Conservation (phyloP, 2,888 invertebrate species). For the Chalcosyrphus nemorum region DNA sequence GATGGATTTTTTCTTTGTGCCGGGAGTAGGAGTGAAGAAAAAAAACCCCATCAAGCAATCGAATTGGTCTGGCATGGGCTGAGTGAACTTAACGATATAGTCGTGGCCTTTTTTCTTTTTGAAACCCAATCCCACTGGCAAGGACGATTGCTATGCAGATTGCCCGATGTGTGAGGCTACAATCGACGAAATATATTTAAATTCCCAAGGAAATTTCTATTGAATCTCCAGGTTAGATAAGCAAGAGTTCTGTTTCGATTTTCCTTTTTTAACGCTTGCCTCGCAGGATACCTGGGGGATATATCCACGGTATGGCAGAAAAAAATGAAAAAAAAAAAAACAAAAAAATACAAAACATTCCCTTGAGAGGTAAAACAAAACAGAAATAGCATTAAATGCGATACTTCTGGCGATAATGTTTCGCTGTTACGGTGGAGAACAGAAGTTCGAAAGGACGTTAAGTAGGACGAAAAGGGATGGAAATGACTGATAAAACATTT, state of each 20-base stretch:
- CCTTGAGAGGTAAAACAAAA: constrained; percentile 38
- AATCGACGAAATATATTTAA: constrained; percentile 58
- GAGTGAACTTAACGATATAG: constrained; percentile 47
- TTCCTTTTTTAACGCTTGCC: constrained; percentile 8
- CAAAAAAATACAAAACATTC: constrained; percentile 2
- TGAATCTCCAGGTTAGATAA: constrained; percentile 67
- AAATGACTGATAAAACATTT: constrained; percentile 17
- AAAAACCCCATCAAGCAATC: neutral
- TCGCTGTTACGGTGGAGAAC: neutral
- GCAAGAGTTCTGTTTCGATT: constrained; percentile 10
- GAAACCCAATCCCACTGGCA: neutral
- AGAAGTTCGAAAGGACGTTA: neutral
- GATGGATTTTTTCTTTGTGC: neutral
- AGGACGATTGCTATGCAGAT: constrained; percentile 9
- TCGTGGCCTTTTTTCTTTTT: constrained; percentile 43
- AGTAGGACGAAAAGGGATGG: neutral
- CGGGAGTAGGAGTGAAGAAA: neutral
- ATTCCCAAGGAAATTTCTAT: constrained; percentile 51
- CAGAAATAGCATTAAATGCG: constrained; percentile 38
- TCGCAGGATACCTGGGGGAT: constrained; percentile 6
- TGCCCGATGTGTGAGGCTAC: constrained; percentile 1
- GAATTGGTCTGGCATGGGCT: neutral
- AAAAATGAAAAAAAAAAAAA: neutral
- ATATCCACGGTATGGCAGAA: neutral
- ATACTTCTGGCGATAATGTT: constrained; percentile 49